Conservation (phyloP, 2,113 vertebrate genomes). For the Carassius carassius region DNA sequence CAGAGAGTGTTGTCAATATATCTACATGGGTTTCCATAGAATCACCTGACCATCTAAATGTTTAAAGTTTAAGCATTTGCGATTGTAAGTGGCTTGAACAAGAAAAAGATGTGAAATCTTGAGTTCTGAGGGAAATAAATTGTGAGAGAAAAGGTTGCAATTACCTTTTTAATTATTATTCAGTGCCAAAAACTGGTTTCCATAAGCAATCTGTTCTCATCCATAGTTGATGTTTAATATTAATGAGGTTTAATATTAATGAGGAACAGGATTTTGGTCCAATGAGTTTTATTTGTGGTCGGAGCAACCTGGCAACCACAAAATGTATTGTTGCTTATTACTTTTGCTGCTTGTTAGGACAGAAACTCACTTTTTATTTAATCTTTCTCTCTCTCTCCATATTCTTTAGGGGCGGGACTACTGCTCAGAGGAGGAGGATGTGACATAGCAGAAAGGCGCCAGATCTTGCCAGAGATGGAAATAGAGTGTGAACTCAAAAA, state of each 20-base stretch:
- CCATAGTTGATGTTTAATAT: background rate
- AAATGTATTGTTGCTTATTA: background rate
- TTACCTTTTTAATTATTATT: background rate
- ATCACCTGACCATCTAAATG: no score
- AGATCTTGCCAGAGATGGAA: slow-evolving; percentile 55
- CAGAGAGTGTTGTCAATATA: background rate
- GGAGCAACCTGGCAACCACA: background rate
- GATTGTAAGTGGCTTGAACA: no score
- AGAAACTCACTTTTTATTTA: background rate
- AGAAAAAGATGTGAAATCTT: no score
- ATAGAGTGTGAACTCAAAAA: slow-evolving; percentile 53
- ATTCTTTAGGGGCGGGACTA: slow-evolving; percentile 88
- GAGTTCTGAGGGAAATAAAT: no score
- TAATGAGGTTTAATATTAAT: background rate
- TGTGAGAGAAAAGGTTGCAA: no score
- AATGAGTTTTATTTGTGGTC: background rate
- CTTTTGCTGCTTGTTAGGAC: background rate
- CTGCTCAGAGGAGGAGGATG: slow-evolving; percentile 84
- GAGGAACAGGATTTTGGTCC: background rate
- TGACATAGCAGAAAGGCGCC: slow-evolving; percentile 86
- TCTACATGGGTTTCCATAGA: background rate
- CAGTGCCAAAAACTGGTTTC: background rate
- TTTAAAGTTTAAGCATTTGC: no score
- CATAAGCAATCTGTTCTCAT: background rate
- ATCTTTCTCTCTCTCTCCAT: background rate